Evolutionary conservation across 2,797 vertebrate species (phyloP).

Genomic region (Falco rusticolus): DNA sequence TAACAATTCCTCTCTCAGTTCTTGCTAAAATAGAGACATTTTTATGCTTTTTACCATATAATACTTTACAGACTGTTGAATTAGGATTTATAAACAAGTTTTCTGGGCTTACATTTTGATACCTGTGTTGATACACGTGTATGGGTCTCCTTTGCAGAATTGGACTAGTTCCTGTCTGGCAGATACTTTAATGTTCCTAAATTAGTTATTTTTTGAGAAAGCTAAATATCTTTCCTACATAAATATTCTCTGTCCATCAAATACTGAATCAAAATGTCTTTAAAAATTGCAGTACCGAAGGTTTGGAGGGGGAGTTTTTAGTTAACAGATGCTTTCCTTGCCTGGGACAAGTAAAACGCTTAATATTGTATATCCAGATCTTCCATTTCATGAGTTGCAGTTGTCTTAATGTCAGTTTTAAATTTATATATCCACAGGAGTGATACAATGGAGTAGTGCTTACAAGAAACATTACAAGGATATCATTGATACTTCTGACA

Average conservation of each 20-base stretch:
- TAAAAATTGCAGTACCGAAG: background rate
- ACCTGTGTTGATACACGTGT: background rate
- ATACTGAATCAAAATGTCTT: background rate
- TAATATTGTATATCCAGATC: background rate
- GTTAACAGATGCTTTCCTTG: background rate
- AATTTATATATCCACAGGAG: background rate
- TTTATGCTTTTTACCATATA: background rate
- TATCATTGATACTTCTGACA: background rate
- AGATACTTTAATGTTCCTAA: background rate
- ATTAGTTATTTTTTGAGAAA: conserved; percentile 13
- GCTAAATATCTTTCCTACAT: background rate
- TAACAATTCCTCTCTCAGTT: background rate
- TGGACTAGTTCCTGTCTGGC: background rate
- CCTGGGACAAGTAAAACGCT: background rate
- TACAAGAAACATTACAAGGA: background rate
- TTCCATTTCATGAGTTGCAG: background rate
- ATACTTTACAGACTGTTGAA: background rate
- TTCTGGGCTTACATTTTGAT: background rate
- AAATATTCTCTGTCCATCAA: background rate
- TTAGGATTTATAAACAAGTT: background rate
- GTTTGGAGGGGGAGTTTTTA: background rate
- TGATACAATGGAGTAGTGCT: background rate
- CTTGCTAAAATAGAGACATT: background rate
- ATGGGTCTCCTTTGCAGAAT: background rate
- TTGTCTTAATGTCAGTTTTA: background rate